Base-by-base conservation (phyloP, 2,888 invertebrate genomes). In the Cepaea hortensis region DNA sequence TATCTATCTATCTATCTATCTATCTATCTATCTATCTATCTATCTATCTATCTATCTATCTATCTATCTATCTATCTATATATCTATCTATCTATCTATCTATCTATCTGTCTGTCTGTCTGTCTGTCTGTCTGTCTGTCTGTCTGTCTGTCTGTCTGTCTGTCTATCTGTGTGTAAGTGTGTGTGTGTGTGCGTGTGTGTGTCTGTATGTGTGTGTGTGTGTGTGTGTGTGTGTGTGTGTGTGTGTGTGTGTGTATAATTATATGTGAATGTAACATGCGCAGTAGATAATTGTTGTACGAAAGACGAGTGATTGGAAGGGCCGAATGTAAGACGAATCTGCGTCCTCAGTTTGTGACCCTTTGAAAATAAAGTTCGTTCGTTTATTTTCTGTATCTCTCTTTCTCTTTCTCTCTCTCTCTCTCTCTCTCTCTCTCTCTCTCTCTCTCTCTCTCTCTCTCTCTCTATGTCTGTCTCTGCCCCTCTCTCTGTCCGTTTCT, bases 31-130 rank as follows among this genome's bases (percentile, higher is more conserved):
- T 23, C 20, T 72, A 72, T 23, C 20, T 72, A 72, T 23, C 20
- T 23, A 72, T 23, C 18, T 55, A 79, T 18, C 15, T 61, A 79
- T 61, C 15, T 55, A 79, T 61, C 15, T 55, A 50, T 23, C 7
- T 20, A 13, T 61, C 50, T 61, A 79, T 61, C 50, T 61, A 79
- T 61, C 50, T 79, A 76, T 61, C 50, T 79, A 79, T 79, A 55
- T 79, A 79, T 79, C n/a, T 61, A 68, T 68, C 65, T 68, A 20
- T 68, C 65, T 68, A 68, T 13, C 65, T 68, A 68, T n/a, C 20
- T n/a, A 18, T 23, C 72, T 77, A n/a, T 77, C 50, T 55, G 20
- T 48, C 20, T 55, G n/a, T 55, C 20, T 77, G 5, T 77, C 77
- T 23, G 23, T 72, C 72, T 72, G 5, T 23, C 9, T 72, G 4